Evolutionary conservation across 1,140 invertebrate species (phyloP), one percentile per base, ranked within the genome.

Genomic region (Drosophila kikkawai): DNA sequence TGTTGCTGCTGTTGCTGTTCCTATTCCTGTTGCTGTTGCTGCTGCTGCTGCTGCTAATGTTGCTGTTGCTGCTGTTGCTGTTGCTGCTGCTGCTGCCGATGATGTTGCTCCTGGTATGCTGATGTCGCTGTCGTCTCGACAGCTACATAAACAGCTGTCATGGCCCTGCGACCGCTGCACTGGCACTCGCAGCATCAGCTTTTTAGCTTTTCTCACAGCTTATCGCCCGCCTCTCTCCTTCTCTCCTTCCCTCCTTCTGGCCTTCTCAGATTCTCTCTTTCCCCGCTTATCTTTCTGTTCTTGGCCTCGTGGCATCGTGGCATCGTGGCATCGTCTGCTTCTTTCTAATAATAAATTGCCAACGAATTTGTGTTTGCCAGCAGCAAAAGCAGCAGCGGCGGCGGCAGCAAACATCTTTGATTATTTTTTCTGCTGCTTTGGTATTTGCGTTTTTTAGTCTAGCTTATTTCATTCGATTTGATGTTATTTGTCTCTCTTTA

Each of bases 321-420:
- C 61, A 36, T 86, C 76, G 73, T 56, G 53, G 68, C 61, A 36
- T 19, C 80, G 69, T 74, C 77, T 84, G 80, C 68, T 83, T 80
- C 65, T 74, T 88, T 88, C 84, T 88, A 88, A 88, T 88, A 88
- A 88, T 88, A 88, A 88, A 84, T 87, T 87, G 85, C 80, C 74
- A 78, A 84, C 78, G 84, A 87, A 88, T 87, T 88, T 79, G 79
- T 87, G 84, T 83, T 88, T 80, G 76, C 58, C 67, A 59, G 68
- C 78, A 69, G 75, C 78, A 69, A 19, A 71, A 60, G 19, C 65
- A 70, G 34, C 80, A 64, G 17, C 70, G 65, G 73, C 77, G 69
- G 36, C 80, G 11, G 29, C 81, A 55, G n/a, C 67, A 77, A 84
- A 80, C 57, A 78, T 69, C 57, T 69, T 59, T 60, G 64, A 50